phyloP scores from a whole-genome alignment of 2,113 vertebrate species.

The Ophthalmolycus amberensis region DNA sequence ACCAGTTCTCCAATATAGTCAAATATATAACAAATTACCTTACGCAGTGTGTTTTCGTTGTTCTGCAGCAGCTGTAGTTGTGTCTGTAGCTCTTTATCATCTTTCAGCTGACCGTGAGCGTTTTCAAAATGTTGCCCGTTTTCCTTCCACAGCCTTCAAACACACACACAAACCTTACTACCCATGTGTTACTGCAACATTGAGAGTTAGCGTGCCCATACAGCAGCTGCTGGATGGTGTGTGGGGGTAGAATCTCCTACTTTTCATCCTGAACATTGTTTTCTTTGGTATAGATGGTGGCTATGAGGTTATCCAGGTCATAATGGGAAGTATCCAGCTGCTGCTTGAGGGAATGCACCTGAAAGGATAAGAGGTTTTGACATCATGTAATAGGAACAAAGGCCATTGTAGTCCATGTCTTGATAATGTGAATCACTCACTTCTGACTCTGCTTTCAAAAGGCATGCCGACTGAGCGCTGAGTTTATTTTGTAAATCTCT shows the following conservation, averaged over 20 bases:
- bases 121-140: conserved; percentile 72
- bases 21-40: conserved; percentile 16
- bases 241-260: conserved; percentile 27
- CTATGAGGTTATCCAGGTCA: conserved; percentile 34
- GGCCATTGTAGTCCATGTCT: neutral
- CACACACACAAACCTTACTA: neutral
- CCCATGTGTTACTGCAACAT: neutral
- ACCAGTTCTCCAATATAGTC: neutral
- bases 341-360: conserved; percentile 86
- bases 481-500: conserved; percentile 33
- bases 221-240: neutral
- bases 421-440: conserved; percentile 14
- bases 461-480: conserved; percentile 5
- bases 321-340: conserved; percentile 78
- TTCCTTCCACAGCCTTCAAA: conserved; percentile 81
- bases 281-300: conserved; percentile 68
- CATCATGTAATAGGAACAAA: neutral
- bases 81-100: neutral
- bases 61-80: neutral
- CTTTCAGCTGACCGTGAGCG: conserved; percentile 69
- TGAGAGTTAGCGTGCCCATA: neutral
- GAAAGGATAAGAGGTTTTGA: conserved; percentile 2
- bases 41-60: neutral
- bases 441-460: conserved; percentile 34
- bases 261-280: conserved; percentile 29